A percentile compares a stretch with the other conserved stretches of the same genome.
These are phyloP conservation scores for Pinctada fucata DNA, from an alignment of 2,888 invertebrate species.

Conservation along the genomic window DNA sequence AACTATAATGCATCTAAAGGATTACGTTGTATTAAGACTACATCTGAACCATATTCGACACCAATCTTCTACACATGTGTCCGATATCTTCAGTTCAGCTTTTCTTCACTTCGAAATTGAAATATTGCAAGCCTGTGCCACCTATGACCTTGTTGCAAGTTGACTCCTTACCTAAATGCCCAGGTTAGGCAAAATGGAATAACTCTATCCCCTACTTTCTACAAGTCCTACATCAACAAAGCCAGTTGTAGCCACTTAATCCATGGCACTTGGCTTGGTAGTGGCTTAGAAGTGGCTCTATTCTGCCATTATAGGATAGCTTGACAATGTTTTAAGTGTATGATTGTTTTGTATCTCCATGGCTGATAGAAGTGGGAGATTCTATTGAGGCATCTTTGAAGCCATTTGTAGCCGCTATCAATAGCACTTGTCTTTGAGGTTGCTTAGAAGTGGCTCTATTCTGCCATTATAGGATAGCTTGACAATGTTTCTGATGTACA, in stretches of 20 bases:
- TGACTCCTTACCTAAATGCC: no score
- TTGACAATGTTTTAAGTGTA: conserved; percentile 84
- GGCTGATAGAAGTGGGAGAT: conserved; percentile 82
- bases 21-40: no score
- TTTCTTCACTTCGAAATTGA: no score
- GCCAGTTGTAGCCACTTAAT: conserved; percentile 96
- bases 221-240: conserved; percentile 82
- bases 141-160: no score
- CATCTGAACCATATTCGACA: no score
- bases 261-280: conserved; percentile 95
- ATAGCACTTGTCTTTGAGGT: conserved; percentile 95
- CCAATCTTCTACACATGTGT: no score
- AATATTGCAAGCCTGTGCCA: no score
- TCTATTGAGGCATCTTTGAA: conserved; percentile 89
- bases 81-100: no score
- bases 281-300: conserved; percentile 94
- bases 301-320: conserved; percentile 97
- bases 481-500: conserved; percentile 83
- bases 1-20: no score
- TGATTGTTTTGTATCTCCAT: conserved; percentile 48
- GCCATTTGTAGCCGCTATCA: conserved; percentile 95
- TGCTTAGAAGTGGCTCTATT: conserved; percentile 96
- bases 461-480: conserved; percentile 96
- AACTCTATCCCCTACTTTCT: no score
- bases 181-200: no score